Conservation (phyloP, 2,797 vertebrate genomes). For the Cetoscarus ocellatus region DNA sequence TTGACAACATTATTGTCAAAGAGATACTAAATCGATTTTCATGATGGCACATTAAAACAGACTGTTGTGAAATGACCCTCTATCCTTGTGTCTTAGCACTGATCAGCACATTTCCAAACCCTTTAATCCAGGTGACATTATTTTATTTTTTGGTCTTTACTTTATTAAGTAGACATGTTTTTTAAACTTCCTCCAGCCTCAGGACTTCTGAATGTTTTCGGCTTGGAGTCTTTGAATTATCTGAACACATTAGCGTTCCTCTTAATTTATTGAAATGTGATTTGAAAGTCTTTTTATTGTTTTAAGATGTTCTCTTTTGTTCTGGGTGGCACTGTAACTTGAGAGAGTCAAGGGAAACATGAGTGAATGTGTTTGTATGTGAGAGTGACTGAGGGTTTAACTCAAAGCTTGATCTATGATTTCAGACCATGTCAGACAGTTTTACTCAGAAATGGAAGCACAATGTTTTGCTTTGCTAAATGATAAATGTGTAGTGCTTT, state of each 20-base stretch:
- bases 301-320: background rate
- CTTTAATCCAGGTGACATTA: slow-evolving; percentile 9
- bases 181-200: slow-evolving; percentile 1
- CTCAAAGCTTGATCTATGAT: background rate
- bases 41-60: background rate
- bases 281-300: slow-evolving; percentile 9
- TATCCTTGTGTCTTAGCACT: slow-evolving; percentile 36
- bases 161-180: slow-evolving; percentile 14
- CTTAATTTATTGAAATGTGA: slow-evolving; percentile 57
- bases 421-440: background rate
- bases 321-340: background rate
- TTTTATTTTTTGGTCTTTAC: slow-evolving; percentile 10
- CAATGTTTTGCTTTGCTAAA: slow-evolving; percentile 14
- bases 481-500: no score
- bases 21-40: background rate
- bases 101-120: slow-evolving; percentile 13
- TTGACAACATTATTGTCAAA: no score
- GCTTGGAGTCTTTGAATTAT: slow-evolving; percentile 7
- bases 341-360: background rate
- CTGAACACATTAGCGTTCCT: slow-evolving; percentile 30
- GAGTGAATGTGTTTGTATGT: background rate
- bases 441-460: slow-evolving; percentile 17
- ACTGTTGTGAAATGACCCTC: background rate
- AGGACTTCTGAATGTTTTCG: slow-evolving; percentile 35
- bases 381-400: background rate